Conservation (phyloP, 2,113 vertebrate species). For the Cairina moschata region DNA sequence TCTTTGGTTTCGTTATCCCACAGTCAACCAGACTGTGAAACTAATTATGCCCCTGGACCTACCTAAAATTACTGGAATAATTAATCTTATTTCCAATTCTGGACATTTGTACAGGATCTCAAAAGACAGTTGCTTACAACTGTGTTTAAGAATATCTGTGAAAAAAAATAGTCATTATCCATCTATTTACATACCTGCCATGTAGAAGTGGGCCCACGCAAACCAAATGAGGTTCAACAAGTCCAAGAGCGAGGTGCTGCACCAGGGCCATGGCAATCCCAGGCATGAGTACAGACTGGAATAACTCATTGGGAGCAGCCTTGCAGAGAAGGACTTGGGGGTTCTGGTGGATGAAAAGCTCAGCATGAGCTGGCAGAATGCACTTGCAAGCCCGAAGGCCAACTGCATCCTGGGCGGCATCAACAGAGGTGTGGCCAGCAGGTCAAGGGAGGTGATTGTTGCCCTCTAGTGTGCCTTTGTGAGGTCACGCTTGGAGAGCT, state of each 20-base stretch:
- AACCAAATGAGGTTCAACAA: neutral
- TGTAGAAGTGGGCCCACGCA: neutral
- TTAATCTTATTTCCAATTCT: constrained; percentile 59
- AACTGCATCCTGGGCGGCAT: neutral
- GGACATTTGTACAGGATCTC: constrained; percentile 47
- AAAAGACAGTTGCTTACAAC: constrained; percentile 55
- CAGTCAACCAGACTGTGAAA: neutral
- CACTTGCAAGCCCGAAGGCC: neutral
- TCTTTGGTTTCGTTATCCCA: constrained; percentile 8
- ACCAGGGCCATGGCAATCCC: neutral
- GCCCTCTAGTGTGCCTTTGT: neutral
- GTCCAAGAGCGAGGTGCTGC: neutral
- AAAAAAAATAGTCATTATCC: constrained; percentile 55
- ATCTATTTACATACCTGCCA: constrained; percentile 31
- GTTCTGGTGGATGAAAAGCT: neutral
- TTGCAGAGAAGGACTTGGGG: neutral
- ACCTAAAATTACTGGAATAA: constrained; percentile 35
- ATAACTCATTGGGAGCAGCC: neutral
- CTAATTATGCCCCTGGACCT: neutral
- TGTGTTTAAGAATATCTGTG: constrained; percentile 56
- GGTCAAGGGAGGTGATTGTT: neutral
- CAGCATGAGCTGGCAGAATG: neutral
- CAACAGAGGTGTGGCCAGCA: neutral
- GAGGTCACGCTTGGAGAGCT: neutral
- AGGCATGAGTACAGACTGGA: neutral